Conservation (phyloP, 2,797 vertebrate species). For the Enoplosus armatus region DNA sequence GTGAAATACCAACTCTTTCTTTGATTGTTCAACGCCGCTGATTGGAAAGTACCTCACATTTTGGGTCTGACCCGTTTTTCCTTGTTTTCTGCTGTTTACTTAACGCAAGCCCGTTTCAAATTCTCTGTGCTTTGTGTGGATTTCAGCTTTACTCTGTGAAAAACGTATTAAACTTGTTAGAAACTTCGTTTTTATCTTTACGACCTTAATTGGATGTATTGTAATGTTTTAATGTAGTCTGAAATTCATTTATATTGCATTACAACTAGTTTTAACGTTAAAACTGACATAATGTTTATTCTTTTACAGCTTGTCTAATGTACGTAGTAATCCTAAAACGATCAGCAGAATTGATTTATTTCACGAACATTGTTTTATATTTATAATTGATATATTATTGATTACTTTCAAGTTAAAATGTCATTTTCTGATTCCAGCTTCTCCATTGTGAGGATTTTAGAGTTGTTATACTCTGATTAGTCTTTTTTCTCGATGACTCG, state of each 20-base stretch:
- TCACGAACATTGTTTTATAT: too few species aligned
- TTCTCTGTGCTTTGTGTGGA: rapidly evolving
- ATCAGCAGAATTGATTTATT: too few species aligned
- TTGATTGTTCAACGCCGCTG: background rate
- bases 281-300: background rate
- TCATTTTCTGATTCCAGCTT: too few species aligned
- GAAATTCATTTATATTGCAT: background rate
- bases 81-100: background rate
- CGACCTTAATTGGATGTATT: too few species aligned
- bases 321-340: too few species aligned
- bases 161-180: background rate
- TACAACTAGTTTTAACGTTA: background rate
- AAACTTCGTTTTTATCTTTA: background rate
- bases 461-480: too few species aligned
- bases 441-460: too few species aligned
- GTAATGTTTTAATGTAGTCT: background rate
- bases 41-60: background rate
- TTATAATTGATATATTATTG: too few species aligned
- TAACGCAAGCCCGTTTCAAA: background rate
- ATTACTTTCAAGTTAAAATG: too few species aligned
- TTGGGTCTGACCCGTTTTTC: background rate
- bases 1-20: rapidly evolving
- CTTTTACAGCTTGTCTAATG: too few species aligned
- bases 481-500: too few species aligned
- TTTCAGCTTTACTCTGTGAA: background rate